Evolutionary conservation across 2,113 vertebrate genomes (phyloP).

Genomic region (Proterorhinus semilunaris): DNA sequence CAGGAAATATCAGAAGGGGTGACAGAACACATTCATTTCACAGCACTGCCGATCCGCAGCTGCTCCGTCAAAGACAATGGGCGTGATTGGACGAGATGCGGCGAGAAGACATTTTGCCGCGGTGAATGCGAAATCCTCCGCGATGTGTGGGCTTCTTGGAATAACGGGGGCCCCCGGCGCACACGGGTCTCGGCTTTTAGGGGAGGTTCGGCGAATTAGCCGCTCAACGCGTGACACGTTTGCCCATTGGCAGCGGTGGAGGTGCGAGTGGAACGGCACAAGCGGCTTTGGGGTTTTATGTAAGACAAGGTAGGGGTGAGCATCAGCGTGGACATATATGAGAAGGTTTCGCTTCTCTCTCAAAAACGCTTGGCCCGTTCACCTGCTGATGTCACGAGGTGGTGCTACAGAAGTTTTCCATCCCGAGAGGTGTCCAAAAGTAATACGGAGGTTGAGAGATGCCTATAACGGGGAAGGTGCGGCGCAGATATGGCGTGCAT

Average conservation of each 20-base stretch:
- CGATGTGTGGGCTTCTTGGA: neutral
- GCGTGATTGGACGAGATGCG: conserved; percentile 33
- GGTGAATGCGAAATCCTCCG: conserved; percentile 22
- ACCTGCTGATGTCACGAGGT: neutral
- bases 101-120: conserved; percentile 22
- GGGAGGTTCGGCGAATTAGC: neutral
- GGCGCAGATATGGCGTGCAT: conserved; percentile 12
- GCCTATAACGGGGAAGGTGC: too few species aligned
- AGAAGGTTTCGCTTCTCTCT: too few species aligned
- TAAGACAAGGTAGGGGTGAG: neutral
- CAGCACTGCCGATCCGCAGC: conserved; percentile 48
- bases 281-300: neutral
- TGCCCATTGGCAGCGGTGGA: neutral
- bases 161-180: conserved; percentile 3
- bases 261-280: neutral
- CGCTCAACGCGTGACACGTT: conserved; percentile 2
- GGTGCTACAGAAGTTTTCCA: neutral
- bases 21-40: neutral
- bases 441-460: neutral
- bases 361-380: too few species aligned
- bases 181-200: neutral
- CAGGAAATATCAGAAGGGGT: conserved; percentile 2
- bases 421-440: too few species aligned
- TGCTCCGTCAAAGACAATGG: conserved; percentile 43
- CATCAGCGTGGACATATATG: neutral